Percentiles rank a stretch among this genome's conserved stretches.
phyloP scores from a whole-genome alignment of 1,140 invertebrate genomes.

The Saccostrea cuccullata region DNA sequence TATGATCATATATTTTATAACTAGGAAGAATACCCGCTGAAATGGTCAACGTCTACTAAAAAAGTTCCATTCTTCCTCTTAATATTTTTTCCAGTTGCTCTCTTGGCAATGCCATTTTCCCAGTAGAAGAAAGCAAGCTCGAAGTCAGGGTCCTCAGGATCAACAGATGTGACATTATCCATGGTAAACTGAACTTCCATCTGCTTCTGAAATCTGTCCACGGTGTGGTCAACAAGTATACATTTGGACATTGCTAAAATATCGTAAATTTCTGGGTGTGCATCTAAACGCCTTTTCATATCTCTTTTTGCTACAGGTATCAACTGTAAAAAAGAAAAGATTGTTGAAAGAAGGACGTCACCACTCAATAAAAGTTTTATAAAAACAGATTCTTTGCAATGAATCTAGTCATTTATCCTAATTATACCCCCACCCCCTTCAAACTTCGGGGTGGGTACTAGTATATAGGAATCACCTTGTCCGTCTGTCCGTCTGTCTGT shows the following conservation, averaged over 20 bases:
- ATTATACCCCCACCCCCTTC: no score
- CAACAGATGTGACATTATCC: neutral
- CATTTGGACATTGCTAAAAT: constrained; percentile 2
- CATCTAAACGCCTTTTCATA: neutral
- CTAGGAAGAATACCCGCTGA: neutral
- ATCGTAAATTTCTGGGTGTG: neutral
- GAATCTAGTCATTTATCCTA: no score
- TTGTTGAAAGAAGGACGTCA: no score
- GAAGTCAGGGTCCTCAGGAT: neutral
- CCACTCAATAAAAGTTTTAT: no score
- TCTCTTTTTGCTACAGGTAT: neutral
- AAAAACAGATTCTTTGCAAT: no score
- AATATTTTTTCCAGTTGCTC: neutral
- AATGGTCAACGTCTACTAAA: neutral
- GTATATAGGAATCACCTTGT: no score
- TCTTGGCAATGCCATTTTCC: neutral
- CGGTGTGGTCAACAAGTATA: neutral
- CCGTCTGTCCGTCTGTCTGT: no score
- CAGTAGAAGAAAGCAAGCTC: constrained; percentile 5
- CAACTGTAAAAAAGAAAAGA: neutral
- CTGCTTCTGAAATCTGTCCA: neutral
- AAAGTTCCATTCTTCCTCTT: neutral
- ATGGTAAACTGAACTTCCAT: neutral
- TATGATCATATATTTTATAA: neutral
- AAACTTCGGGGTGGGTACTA: no score